Evolutionary conservation across 2,888 invertebrate genomes (phyloP).

Genomic region (Stenodera caucasica): DNA sequence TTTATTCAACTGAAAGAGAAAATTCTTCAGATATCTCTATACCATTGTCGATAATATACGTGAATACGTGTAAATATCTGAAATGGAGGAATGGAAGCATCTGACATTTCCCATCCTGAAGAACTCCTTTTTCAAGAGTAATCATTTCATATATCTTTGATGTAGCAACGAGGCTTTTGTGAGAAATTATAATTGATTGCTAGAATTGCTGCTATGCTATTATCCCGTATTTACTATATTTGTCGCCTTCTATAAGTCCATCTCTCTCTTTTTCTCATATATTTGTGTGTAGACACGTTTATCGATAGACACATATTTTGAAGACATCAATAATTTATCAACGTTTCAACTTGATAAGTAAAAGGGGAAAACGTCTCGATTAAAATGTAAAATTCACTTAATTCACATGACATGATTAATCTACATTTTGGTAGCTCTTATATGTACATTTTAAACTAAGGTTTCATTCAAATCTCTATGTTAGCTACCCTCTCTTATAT

Average conservation of each 20-base stretch:
- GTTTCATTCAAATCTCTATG: not conserved
- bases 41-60: not conserved
- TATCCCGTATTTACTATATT: not conserved
- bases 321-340: conserved; percentile 2
- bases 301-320: not conserved
- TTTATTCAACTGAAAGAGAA: conserved; percentile 26
- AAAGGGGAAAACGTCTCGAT: not conserved
- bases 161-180: conserved; percentile 33
- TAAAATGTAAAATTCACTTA: not conserved
- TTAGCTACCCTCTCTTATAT: no score
- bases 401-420: conserved; percentile 5
- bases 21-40: not conserved
- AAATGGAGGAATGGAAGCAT: conserved; percentile 20
- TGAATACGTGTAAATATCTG: not conserved
- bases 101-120: conserved; percentile 33
- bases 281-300: not conserved
- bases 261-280: not conserved
- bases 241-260: not conserved
- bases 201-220: conserved; percentile 26
- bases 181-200: conserved; percentile 39
- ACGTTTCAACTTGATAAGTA: not conserved
- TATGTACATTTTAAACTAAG: not conserved
- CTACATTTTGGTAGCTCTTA: not conserved
- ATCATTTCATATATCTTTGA: conserved; percentile 36
- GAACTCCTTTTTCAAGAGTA: conserved; percentile 31